These are phyloP conservation scores for Sardinella longiceps DNA, from an alignment of 2,797 vertebrate species.

Conservation along the genomic window DNA sequence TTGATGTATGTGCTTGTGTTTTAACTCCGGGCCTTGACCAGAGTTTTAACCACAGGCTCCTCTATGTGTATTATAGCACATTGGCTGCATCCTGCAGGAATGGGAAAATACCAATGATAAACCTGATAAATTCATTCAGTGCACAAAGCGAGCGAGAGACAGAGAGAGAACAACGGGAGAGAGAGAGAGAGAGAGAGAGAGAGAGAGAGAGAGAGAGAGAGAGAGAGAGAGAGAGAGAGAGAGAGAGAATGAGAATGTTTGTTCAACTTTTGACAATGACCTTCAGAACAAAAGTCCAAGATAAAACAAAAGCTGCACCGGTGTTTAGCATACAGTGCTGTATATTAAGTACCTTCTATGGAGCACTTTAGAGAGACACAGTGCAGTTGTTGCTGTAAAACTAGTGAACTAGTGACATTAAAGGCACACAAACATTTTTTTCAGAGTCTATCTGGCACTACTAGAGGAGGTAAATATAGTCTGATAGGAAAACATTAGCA, in stretches of 20 bases:
- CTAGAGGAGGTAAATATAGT: no score
- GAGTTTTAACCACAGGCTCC: neutral
- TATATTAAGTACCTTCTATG: neutral
- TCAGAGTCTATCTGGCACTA: no score
- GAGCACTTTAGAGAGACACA: no score
- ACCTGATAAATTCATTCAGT: neutral
- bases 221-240: slow-evolving; percentile 15
- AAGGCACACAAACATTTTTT: no score
- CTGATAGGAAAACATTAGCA: no score
- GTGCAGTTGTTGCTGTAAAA: no score
- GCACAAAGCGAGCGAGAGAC: neutral
- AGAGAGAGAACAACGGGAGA: neutral
- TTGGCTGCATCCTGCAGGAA: neutral
- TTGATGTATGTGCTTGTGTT: neutral
- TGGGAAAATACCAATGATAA: neutral
- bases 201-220: neutral
- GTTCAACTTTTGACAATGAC: slow-evolving; percentile 24
- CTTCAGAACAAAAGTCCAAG: neutral
- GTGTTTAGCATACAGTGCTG: neutral
- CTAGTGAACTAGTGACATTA: no score
- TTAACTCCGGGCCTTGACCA: neutral
- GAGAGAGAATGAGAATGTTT: neutral
- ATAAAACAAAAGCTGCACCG: neutral
- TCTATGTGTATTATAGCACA: neutral
- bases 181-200: neutral